Conservation (phyloP, 2,888 invertebrate species). For the Drosophila lacicola region DNA sequence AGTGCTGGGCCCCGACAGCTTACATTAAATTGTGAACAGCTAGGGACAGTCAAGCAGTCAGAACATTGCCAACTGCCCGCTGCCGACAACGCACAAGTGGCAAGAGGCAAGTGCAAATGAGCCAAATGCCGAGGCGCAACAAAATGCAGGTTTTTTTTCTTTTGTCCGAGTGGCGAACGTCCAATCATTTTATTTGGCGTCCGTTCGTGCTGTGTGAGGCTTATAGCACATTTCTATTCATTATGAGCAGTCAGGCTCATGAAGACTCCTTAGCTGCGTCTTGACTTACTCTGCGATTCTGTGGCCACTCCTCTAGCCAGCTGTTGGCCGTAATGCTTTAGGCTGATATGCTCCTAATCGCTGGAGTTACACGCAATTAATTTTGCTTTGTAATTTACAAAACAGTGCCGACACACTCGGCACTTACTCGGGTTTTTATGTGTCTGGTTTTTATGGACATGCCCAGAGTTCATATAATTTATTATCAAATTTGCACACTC, state of each 20-base stretch:
- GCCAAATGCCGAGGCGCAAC: constrained; percentile 60
- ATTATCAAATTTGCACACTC: constrained; percentile 70
- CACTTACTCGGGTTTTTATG: constrained; percentile 59
- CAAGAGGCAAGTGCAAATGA: constrained; percentile 68
- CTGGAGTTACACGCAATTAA: constrained; percentile 76
- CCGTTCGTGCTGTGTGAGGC: constrained; percentile 38
- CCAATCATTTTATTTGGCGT: constrained; percentile 35
- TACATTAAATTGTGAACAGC: constrained; percentile 56
- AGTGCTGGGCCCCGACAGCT: constrained; percentile 36
- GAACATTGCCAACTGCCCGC: constrained; percentile 27
- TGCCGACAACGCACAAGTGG: constrained; percentile 24
- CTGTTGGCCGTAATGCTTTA: constrained; percentile 29
- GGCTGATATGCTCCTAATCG: constrained; percentile 69
- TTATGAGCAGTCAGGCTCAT: constrained; percentile 65
- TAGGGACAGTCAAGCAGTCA: constrained; percentile 16
- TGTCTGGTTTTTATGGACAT: constrained; percentile 65
- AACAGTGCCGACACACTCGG: constrained; percentile 32
- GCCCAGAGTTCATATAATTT: constrained; percentile 67
- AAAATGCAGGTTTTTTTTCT: constrained; percentile 54
- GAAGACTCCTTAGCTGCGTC: constrained; percentile 40
- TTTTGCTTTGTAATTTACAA: constrained; percentile 77
- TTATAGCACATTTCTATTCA: constrained; percentile 78
- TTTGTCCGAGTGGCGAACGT: constrained; percentile 11
- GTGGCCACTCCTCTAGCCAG: constrained; percentile 21
- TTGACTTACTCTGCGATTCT: not conserved